Conservation (phyloP, 2,888 invertebrate species). For the Octonoba sinensis region DNA sequence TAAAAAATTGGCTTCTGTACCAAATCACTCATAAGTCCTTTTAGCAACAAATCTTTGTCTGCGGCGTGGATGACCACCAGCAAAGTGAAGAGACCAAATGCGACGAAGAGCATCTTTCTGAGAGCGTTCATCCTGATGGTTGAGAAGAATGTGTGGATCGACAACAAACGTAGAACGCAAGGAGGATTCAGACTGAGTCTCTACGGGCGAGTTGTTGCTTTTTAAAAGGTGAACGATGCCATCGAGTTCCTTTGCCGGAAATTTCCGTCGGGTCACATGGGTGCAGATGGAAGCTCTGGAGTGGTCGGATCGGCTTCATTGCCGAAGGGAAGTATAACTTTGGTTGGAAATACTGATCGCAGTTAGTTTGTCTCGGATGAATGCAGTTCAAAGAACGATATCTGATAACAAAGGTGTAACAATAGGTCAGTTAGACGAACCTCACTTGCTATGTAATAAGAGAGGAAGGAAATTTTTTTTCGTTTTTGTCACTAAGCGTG, state of each 20-base stretch:
- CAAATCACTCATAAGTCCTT: conserved; percentile 54
- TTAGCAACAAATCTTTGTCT: conserved; percentile 17
- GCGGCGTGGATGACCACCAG: neutral
- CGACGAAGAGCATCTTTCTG: neutral
- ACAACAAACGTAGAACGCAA: neutral
- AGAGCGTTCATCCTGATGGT: neutral
- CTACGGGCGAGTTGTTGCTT: neutral
- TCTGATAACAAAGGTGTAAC: no score
- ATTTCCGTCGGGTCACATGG: conserved; percentile 25
- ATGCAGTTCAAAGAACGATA: conserved; percentile 13
- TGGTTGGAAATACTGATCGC: conserved; percentile 14
- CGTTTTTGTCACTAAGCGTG: no score
- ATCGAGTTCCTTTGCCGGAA: conserved; percentile 27
- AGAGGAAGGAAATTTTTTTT: no score
- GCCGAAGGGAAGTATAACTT: conserved; percentile 3
- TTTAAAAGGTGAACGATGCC: conserved; percentile 37
- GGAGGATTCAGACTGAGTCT: neutral
- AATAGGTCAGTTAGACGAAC: no score
- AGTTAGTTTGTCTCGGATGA: conserved; percentile 6
- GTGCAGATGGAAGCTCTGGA: neutral
- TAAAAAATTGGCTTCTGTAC: conserved; percentile 56
- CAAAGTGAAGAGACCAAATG: neutral
- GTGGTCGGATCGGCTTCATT: conserved; percentile 8
- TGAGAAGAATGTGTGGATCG: neutral
- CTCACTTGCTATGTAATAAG: no score